phyloP scores from a whole-genome alignment of 2,797 vertebrate species.

The Pangasius djambal region DNA sequence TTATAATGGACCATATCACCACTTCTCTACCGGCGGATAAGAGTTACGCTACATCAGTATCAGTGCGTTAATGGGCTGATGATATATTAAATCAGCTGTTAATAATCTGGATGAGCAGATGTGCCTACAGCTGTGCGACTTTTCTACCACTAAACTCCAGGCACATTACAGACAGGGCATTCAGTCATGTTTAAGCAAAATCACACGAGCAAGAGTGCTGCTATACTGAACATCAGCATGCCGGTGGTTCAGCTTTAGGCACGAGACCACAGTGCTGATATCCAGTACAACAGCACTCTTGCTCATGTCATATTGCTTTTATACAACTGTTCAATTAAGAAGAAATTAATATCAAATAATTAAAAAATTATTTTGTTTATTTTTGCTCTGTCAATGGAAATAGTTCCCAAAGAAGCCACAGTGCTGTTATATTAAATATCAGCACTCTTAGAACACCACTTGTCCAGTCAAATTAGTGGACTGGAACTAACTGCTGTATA shows the following conservation, averaged over 20 bases:
- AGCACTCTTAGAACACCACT: too few species aligned
- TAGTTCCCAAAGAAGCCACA: background rate
- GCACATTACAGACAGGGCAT: background rate
- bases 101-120: background rate
- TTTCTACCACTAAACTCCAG: background rate
- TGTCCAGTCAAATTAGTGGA: background rate
- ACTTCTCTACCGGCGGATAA: background rate
- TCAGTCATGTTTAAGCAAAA: background rate
- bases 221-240: background rate
- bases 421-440: background rate
- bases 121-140: background rate
- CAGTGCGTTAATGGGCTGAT: background rate
- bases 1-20: background rate
- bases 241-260: background rate
- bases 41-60: background rate
- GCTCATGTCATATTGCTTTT: background rate
- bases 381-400: background rate
- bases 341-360: too few species aligned
- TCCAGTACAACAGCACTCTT: background rate
- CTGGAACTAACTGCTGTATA: background rate
- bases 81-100: background rate
- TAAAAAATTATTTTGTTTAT: too few species aligned
- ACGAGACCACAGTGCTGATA: background rate
- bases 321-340: background rate
- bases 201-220: background rate